Conservation (phyloP, 2,797 vertebrate genomes). For the Sebastes melanostomus region DNA sequence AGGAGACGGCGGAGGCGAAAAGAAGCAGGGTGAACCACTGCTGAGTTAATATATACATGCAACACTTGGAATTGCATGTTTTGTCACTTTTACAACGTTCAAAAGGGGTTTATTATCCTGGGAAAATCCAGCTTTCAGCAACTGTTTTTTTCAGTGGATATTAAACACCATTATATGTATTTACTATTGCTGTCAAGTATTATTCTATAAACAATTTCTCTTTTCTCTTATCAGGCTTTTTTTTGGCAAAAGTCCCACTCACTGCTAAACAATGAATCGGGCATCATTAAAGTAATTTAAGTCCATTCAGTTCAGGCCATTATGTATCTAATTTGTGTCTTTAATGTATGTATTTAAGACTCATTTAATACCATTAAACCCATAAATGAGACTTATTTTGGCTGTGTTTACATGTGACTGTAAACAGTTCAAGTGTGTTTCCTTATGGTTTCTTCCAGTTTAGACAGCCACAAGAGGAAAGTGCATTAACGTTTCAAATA, state of each 20-base stretch:
- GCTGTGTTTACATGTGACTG: neutral
- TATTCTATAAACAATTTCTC: neutral
- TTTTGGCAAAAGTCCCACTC: neutral
- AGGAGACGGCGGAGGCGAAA: neutral
- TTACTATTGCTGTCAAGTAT: neutral
- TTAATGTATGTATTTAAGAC: constrained; percentile 5
- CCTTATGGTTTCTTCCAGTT: neutral
- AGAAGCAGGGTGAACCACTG: neutral
- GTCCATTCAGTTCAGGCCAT: neutral
- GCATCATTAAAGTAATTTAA: constrained; percentile 11
- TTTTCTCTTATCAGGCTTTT: neutral
- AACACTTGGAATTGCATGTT: neutral
- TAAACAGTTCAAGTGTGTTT: neutral
- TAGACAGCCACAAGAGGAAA: neutral
- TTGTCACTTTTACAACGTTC: constrained; percentile 6
- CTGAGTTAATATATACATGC: neutral
- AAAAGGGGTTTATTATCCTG: constrained; percentile 2
- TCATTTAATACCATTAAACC: constrained; percentile 13
- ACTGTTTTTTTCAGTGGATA: neutral
- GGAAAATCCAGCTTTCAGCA: neutral
- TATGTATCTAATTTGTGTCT: neutral
- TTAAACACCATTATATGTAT: neutral
- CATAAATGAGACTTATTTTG: constrained; percentile 1
- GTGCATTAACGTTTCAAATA: neutral
- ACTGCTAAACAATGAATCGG: neutral